Percentiles rank a stretch among this genome's conserved stretches.
phyloP scores from a whole-genome alignment of 2,888 invertebrate genomes.

The Lasioglossum pauxillum region DNA sequence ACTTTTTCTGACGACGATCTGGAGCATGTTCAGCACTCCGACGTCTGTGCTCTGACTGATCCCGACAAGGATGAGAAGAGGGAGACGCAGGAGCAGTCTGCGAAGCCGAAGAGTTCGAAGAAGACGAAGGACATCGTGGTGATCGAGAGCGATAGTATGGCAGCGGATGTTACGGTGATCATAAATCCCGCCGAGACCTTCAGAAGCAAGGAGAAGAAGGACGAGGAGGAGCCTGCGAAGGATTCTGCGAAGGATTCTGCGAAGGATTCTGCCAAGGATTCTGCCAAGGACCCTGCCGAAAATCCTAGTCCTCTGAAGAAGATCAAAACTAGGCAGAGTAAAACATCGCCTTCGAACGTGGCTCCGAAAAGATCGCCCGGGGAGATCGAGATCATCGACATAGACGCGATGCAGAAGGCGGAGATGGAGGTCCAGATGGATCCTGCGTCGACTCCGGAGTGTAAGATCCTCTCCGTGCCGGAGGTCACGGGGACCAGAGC shows the following conservation, averaged over 20 bases:
- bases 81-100: slow-evolving; percentile 39
- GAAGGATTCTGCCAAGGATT: slow-evolving; percentile 30
- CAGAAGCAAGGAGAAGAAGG: slow-evolving; percentile 69
- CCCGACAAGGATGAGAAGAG: slow-evolving; percentile 32
- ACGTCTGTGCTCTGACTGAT: slow-evolving; percentile 57
- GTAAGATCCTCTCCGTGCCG: slow-evolving; percentile 72
- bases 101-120: slow-evolving; percentile 57
- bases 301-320: slow-evolving; percentile 50
- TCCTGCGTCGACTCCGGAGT: slow-evolving; percentile 65
- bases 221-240: slow-evolving; percentile 66
- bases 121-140: slow-evolving; percentile 75
- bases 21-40: slow-evolving; percentile 78
- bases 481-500: slow-evolving; percentile 58
- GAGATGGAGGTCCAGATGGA: slow-evolving; percentile 69
- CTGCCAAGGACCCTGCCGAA: slow-evolving; percentile 22
- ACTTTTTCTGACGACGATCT: slow-evolving; percentile 80
- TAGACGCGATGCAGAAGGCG: slow-evolving; percentile 78
- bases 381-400: slow-evolving; percentile 78
- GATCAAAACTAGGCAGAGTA: slow-evolving; percentile 33
- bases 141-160: slow-evolving; percentile 70
- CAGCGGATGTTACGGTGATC: slow-evolving; percentile 73
- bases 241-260: slow-evolving; percentile 32
- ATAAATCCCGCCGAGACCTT: slow-evolving; percentile 69
- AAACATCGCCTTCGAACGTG: slow-evolving; percentile 28
- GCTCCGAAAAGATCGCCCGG: slow-evolving; percentile 47